A percentile compares a stretch with the other conserved stretches of the same genome.
Conservation (phyloP, 2,113 vertebrate species). For the Pelecanus crispus region DNA sequence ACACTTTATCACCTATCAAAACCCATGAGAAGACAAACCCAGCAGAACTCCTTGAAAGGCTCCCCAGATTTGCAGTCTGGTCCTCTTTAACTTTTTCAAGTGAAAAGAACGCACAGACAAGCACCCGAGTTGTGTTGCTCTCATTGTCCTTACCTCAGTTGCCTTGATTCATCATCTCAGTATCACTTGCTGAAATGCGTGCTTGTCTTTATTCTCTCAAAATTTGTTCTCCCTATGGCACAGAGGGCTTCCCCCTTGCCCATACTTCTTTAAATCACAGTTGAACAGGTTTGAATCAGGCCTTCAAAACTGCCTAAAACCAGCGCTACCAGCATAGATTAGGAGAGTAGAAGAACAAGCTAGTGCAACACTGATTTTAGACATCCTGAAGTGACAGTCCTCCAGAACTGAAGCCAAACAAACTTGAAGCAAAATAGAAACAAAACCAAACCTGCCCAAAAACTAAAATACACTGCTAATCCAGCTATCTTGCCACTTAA, state of each 20-base stretch:
- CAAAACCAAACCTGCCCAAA: background rate
- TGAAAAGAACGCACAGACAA: too few relatives aligned
- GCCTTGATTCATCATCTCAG: background rate
- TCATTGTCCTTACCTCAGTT: background rate
- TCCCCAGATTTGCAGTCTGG: background rate
- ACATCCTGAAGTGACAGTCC: background rate
- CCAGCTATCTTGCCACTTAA: background rate
- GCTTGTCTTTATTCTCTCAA: background rate
- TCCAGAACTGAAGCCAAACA: background rate
- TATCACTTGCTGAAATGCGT: background rate
- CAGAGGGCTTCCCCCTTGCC: background rate
- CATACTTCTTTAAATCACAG: background rate
- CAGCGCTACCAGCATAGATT: background rate
- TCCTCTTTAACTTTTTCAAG: background rate
- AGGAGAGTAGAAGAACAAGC: background rate
- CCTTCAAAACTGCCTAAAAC: background rate
- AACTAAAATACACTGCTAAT: background rate
- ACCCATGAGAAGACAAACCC: background rate
- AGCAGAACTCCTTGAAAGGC: background rate
- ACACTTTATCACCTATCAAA: background rate
- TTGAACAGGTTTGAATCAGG: background rate
- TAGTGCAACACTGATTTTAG: accelerated
- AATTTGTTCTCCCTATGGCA: background rate
- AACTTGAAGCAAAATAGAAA: background rate
- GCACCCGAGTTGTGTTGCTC: too few relatives aligned